phyloP scores from a whole-genome alignment of 2,888 invertebrate species.

The Mythimna impura region DNA sequence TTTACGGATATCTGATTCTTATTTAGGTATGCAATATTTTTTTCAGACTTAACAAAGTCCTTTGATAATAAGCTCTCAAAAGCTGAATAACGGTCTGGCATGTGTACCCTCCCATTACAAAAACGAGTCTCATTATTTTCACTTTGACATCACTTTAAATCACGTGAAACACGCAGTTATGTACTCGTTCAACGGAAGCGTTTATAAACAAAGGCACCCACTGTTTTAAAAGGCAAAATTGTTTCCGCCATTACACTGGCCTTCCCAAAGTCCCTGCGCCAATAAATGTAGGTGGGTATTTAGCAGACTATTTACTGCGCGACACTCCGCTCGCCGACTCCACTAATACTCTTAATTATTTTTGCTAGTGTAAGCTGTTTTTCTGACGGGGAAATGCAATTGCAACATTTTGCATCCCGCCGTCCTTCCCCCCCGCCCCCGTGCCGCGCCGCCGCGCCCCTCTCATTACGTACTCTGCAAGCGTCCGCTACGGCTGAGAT shows the following conservation, averaged over 20 bases:
- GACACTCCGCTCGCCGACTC: conserved; percentile 86
- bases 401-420: conserved; percentile 88
- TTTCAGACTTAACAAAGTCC: conserved; percentile 34
- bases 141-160: conserved; percentile 64
- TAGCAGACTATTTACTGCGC: conserved; percentile 89
- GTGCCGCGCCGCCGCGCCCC: conserved; percentile 68
- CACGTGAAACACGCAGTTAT: conserved; percentile 62
- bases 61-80: conserved; percentile 47
- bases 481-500: conserved; percentile 86
- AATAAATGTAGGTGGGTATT: conserved; percentile 90
- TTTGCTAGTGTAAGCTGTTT: conserved; percentile 90
- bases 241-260: conserved; percentile 85
- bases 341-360: conserved; percentile 90
- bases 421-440: conserved; percentile 65
- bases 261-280: conserved; percentile 82
- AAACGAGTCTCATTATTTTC: conserved; percentile 60
- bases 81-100: conserved; percentile 48
- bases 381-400: conserved; percentile 88
- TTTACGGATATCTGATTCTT: background rate
- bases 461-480: conserved; percentile 86
- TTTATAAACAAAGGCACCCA: conserved; percentile 79
- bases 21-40: background rate
- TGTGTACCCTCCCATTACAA: conserved; percentile 45
- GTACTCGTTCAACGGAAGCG: conserved; percentile 65
- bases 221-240: conserved; percentile 86